phyloP scores from a whole-genome alignment of 2,113 vertebrate genomes.

The Catharus fuscescens region DNA sequence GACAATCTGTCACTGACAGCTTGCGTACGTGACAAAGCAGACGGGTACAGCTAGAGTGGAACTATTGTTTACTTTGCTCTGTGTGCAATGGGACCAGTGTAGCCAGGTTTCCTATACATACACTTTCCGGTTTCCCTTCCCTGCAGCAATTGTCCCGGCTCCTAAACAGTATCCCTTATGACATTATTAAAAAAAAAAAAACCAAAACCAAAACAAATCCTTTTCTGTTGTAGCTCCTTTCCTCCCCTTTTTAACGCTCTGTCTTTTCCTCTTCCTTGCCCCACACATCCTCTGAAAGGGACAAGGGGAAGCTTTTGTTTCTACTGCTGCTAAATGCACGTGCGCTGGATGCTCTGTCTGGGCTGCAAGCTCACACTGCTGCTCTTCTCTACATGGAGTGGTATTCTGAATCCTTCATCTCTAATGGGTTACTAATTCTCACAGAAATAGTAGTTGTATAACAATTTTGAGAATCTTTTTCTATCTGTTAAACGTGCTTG shows the following conservation, averaged over 20 bases:
- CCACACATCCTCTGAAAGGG: background rate
- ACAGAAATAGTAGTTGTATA: background rate
- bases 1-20: background rate
- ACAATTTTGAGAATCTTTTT: background rate
- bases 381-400: background rate
- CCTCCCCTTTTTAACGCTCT: background rate
- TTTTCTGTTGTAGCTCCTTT: background rate
- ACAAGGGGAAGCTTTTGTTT: conserved; percentile 8
- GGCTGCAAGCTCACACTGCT: background rate
- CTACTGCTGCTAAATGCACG: background rate
- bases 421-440: background rate
- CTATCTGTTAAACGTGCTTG: background rate
- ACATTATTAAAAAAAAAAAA: background rate
- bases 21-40: conserved; percentile 13
- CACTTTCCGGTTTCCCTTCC: conserved; percentile 1
- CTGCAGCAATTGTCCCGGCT: background rate
- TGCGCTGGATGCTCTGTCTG: background rate
- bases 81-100: background rate
- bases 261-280: conserved; percentile 1
- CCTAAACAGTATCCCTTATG: background rate
- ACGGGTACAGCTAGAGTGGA: background rate
- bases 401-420: background rate
- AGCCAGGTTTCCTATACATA: conserved; percentile 15
- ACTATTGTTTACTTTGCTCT: background rate
- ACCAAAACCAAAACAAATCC: background rate